These are phyloP conservation scores for Urosaurus nigricauda DNA, from an alignment of 2,797 vertebrate species.

Conservation along the genomic window DNA sequence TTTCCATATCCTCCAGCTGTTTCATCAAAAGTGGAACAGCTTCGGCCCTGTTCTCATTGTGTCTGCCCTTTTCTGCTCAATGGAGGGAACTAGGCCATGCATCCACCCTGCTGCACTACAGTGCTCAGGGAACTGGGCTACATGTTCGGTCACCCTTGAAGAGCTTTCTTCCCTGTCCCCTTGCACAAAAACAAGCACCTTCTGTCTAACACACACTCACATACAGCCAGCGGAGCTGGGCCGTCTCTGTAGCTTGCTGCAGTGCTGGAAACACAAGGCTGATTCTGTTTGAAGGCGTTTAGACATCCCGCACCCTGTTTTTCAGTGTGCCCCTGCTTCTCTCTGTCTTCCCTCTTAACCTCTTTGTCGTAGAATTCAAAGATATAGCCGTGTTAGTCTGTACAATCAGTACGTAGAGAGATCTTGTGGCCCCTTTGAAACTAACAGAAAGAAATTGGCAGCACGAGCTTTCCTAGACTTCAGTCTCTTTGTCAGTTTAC, in stretches of 20 bases:
- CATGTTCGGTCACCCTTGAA: neutral
- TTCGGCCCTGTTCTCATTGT: constrained; percentile 34
- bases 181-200: accelerated
- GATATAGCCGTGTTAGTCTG: no score
- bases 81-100: constrained; percentile 25
- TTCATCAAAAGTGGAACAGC: neutral
- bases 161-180: neutral
- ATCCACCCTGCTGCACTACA: neutral
- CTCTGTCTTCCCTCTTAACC: neutral
- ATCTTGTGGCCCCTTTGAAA: no score
- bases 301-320: neutral
- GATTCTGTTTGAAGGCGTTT: neutral
- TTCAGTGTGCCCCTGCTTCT: neutral
- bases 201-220: accelerated
- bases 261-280: accelerated
- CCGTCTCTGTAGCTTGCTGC: neutral
- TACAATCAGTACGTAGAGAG: no score
- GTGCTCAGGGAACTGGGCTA: neutral
- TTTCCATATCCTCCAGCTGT: neutral
- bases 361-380: neutral
- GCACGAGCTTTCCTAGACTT: no score
- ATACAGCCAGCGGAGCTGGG: accelerated
- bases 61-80: constrained; percentile 45
- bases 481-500: neutral
- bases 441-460: no score